Percentiles rank a stretch among this genome's conserved stretches.
Conservation (phyloP, 2,797 vertebrate genomes). For the Microctenopoma stevenorrisi region DNA sequence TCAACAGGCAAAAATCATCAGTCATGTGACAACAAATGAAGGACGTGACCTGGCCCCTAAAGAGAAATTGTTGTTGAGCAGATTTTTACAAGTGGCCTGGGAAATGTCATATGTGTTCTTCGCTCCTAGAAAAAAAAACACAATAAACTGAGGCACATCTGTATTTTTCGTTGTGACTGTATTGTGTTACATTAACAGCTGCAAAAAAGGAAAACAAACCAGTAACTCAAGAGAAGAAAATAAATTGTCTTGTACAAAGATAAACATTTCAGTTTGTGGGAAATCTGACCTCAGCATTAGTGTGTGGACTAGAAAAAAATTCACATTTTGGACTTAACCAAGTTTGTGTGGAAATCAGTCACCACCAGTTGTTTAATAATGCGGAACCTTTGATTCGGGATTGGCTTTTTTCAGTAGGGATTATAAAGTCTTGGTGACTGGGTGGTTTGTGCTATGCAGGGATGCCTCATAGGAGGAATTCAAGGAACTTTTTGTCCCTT, state of each 20-base stretch:
- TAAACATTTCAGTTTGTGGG: conserved; percentile 25
- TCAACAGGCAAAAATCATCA: conserved; percentile 43
- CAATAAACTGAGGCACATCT: conserved; percentile 48
- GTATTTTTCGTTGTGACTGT: conserved; percentile 44
- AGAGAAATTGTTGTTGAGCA: conserved; percentile 34
- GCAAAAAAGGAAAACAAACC: conserved; percentile 33
- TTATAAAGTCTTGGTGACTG: conserved; percentile 60
- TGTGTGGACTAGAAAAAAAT: conserved; percentile 18
- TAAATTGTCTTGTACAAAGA: conserved; percentile 31
- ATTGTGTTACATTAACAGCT: conserved; percentile 46
- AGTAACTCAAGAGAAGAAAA: conserved; percentile 44
- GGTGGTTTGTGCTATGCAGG: conserved; percentile 58
- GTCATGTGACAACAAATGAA: conserved; percentile 49
- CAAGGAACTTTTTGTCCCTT: conserved; percentile 59
- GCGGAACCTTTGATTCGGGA: conserved; percentile 42
- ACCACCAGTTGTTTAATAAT: conserved; percentile 10
- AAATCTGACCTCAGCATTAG: not conserved
- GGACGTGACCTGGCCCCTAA: conserved; percentile 20
- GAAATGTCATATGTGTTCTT: conserved; percentile 38
- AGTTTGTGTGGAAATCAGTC: conserved; percentile 5
- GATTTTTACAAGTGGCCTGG: conserved; percentile 49
- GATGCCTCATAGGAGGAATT: conserved; percentile 60
- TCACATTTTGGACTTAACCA: conserved; percentile 37
- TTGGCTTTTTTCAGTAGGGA: conserved; percentile 51
- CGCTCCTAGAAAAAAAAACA: conserved; percentile 9